These are phyloP conservation scores for Holcopasites calliopsidis DNA, from an alignment of 1,140 invertebrate genomes.

Conservation along the genomic window DNA sequence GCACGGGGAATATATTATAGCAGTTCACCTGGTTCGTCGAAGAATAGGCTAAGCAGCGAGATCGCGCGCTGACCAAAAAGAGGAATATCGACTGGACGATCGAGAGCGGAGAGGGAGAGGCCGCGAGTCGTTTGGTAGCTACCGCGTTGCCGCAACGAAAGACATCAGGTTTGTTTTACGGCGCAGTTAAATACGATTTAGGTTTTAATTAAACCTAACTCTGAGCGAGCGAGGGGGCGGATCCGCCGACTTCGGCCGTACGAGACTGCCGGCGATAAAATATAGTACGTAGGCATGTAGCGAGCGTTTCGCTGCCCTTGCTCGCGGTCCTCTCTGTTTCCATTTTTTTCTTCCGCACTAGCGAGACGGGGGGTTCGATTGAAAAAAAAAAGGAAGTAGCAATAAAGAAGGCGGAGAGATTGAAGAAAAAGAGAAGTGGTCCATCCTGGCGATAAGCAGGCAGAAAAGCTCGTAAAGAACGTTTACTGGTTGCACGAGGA, in stretches of 20 bases:
- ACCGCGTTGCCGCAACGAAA: constrained; percentile 56
- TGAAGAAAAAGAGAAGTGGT: constrained; percentile 3
- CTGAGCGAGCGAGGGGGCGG: constrained; percentile 58
- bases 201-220: constrained; percentile 72
- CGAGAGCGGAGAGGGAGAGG: constrained; percentile 39
- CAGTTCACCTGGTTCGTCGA: neutral
- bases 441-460: constrained; percentile 61
- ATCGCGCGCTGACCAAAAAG: constrained; percentile 31
- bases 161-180: constrained; percentile 71
- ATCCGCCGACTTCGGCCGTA: constrained; percentile 41
- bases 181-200: constrained; percentile 72
- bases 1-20: constrained; percentile 8
- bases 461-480: constrained; percentile 74
- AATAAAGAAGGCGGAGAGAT: constrained; percentile 18
- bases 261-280: constrained; percentile 63
- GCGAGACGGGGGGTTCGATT: constrained; percentile 49
- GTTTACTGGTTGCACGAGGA: constrained; percentile 67
- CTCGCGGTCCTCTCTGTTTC: constrained; percentile 28
- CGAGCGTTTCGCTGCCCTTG: constrained; percentile 26
- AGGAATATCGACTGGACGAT: constrained; percentile 31
- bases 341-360: neutral
- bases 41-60: neutral
- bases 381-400: constrained; percentile 22
- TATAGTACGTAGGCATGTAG: constrained; percentile 54
- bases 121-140: constrained; percentile 57